phyloP scores from a whole-genome alignment of 2,113 vertebrate genomes.

The Lonchura striata region DNA sequence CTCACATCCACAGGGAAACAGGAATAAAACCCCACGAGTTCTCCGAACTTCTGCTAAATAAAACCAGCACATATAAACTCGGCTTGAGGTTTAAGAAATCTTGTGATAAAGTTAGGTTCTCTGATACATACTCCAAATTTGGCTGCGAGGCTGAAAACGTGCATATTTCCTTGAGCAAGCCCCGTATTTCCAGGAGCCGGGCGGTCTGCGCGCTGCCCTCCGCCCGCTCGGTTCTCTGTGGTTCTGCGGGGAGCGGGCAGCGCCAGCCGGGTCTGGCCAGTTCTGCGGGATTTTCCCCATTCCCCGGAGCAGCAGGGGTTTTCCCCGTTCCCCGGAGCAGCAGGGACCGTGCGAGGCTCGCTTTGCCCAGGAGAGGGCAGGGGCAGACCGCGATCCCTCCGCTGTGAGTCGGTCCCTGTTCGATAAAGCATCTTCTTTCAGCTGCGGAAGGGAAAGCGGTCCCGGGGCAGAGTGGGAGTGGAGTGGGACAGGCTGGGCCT shows the following conservation, averaged over 20 bases:
- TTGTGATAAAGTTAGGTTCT: background rate
- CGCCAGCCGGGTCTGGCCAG: no score
- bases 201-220: background rate
- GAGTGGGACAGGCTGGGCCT: background rate
- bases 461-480: no score
- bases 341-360: rapidly evolving
- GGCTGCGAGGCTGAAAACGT: background rate
- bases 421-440: rapidly evolving
- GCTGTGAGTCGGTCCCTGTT: no score
- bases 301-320: no score
- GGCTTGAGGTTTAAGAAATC: background rate
- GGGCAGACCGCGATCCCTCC: rapidly evolving
- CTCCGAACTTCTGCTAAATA: background rate
- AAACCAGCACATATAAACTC: background rate
- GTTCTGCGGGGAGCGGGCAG: background rate
- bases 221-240: no score
- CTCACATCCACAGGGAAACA: rapidly evolving
- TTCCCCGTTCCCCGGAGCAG: rapidly evolving
- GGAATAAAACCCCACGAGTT: rapidly evolving
- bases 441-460: rapidly evolving
- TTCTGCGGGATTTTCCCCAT: background rate
- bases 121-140: background rate
- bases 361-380: background rate
- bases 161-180: background rate
- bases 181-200: background rate